These are phyloP conservation scores for Puntigrus tetrazona DNA, from an alignment of 2,113 vertebrate genomes.

Conservation along the genomic window DNA sequence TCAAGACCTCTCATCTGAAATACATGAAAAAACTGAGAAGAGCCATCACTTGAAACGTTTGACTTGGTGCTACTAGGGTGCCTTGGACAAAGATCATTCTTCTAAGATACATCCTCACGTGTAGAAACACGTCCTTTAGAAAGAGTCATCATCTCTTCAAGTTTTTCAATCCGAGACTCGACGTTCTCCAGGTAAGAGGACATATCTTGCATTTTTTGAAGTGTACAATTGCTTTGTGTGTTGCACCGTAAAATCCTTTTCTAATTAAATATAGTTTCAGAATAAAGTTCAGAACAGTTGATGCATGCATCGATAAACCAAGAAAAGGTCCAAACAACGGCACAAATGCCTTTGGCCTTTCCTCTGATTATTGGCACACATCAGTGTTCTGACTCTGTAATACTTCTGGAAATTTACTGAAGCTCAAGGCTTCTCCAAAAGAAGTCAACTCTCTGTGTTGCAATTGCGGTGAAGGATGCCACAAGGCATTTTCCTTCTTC, in stretches of 20 bases:
- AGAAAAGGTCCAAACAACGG: too few species aligned
- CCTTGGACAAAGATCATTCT: constrained; percentile 54
- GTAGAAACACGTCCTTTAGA: constrained; percentile 46
- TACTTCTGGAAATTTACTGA: neutral
- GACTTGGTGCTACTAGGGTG: neutral
- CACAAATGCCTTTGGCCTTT: neutral
- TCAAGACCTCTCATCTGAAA: constrained; percentile 66
- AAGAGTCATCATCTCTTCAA: neutral
- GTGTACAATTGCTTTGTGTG: neutral
- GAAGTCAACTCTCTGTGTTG: constrained; percentile 50
- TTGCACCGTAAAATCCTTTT: neutral
- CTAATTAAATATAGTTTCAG: neutral
- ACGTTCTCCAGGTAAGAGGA: constrained; percentile 11
- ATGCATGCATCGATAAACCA: neutral
- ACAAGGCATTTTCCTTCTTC: constrained; percentile 62
- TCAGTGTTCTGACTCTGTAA: neutral
- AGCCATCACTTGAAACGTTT: constrained; percentile 51
- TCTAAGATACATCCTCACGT: constrained; percentile 62
- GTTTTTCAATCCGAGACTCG: neutral
- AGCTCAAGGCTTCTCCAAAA: constrained; percentile 24
- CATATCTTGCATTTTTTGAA: neutral
- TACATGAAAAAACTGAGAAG: constrained; percentile 64
- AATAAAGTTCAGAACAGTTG: neutral
- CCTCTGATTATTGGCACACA: neutral
- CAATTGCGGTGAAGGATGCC: constrained; percentile 59